These are phyloP conservation scores for Muraenolepis orangiensis DNA, from an alignment of 2,797 vertebrate species.

Conservation along the genomic window DNA sequence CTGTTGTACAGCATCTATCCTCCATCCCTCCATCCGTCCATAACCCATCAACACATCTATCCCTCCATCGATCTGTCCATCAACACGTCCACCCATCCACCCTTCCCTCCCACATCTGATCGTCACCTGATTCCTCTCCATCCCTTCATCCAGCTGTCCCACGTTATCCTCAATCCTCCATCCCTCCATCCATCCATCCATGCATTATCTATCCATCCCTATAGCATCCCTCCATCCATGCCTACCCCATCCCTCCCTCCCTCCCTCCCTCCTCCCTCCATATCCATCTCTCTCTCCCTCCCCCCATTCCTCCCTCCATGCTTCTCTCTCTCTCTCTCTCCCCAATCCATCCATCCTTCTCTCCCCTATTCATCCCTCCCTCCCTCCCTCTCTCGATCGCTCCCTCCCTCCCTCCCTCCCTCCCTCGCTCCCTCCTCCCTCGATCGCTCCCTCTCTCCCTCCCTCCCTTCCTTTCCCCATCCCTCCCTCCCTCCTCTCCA, in stretches of 20 bases:
- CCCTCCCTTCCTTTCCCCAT: background rate
- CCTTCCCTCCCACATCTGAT: background rate
- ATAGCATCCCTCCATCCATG: background rate
- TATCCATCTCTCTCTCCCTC: no score
- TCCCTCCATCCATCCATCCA: background rate
- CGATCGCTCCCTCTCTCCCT: no score
- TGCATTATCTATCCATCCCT: background rate
- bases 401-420: background rate
- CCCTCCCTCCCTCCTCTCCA: background rate
- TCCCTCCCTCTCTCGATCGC: no score
- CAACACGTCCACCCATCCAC: background rate
- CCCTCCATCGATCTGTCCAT: background rate
- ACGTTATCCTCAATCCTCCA: background rate
- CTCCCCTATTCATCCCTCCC: background rate
- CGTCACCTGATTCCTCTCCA: background rate
- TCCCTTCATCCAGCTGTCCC: background rate
- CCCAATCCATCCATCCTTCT: background rate
- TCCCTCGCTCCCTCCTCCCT: background rate
- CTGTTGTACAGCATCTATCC: conserved; percentile 56
- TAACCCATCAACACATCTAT: background rate
- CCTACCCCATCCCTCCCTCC: no score
- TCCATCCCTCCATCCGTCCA: conserved; percentile 33
- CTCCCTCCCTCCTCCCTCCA: no score
- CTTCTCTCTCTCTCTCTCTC: no score
- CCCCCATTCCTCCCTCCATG: no score